Base-by-base conservation (phyloP, 2,888 invertebrate genomes). In the Hipparchia sbordonii region DNA sequence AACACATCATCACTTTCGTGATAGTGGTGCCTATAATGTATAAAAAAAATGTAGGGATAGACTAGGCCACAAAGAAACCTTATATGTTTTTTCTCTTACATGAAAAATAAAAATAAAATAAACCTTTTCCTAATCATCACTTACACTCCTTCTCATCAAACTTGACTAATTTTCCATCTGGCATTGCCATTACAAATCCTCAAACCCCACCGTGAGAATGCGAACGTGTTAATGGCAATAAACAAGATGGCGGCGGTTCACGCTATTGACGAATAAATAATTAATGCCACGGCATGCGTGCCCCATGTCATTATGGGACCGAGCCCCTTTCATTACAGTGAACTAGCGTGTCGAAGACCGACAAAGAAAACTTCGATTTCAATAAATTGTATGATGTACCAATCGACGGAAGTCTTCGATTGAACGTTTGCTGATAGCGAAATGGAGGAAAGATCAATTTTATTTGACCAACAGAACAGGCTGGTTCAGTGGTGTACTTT, bases 221-320 rank as follows among this genome's bases (percentile, higher is more conserved):
- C 48, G 39, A 61, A 74, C 72, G 62, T 76, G 66, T 72, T 71
- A 61, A 69, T 63, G 56, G 72, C 69, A 63, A 66, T 68, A 60
- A 69, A 63, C 52, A 70, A 62, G 61, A 74, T 65, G 59, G 67
- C 59, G 67, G 51, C 59, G 65, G 69, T 54, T 65, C 72, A 74
- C 68, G 76, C 65, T 66, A 74, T 74, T 71, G 71, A 74, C 52
- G 67, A 46, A 60, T 71, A 48, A 74, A 74, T 72, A 74, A 76
- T 76, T 70, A 74, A 76, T 74, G 70, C 74, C 48, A 56, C 52
- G 71, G 68, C 76, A 72, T 71, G 76, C 76, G 71, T 74, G 72
- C 66, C 66, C 60, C 68, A 57, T 60, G 72, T 67, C 69, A 76
- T 76, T 71, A 76, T 62, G 62, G 63, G 51, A 62, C 71, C 67